Percentiles rank a stretch among this genome's conserved stretches.
Evolutionary conservation across 1,140 invertebrate species (phyloP).

Genomic region (Drosophila nigromelanica): DNA sequence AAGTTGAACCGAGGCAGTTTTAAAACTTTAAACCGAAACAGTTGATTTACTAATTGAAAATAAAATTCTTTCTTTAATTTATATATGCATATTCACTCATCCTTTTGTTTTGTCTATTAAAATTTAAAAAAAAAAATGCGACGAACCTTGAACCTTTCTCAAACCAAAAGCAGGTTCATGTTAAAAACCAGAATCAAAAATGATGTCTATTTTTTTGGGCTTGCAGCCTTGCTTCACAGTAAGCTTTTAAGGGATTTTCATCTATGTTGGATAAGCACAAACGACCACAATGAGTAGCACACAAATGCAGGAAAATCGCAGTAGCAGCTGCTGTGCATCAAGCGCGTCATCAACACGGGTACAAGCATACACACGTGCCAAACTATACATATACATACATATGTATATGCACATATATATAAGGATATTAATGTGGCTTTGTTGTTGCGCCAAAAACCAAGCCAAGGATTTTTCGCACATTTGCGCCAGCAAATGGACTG

Average conservation of each 20-base stretch:
- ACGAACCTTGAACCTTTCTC: too few species aligned
- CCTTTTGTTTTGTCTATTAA: too few species aligned
- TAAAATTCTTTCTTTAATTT: too few species aligned
- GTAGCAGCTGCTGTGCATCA: constrained; percentile 58
- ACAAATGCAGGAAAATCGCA: constrained; percentile 30
- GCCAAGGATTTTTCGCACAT: constrained; percentile 80
- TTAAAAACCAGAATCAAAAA: too few species aligned
- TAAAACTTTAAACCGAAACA: too few species aligned
- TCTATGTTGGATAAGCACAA: constrained; percentile 14
- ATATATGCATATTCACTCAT: too few species aligned
- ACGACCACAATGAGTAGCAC: constrained; percentile 31
- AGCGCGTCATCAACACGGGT: constrained; percentile 61
- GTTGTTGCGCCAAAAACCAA: constrained; percentile 79
- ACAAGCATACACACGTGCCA: constrained; percentile 29
- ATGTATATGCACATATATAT: constrained; percentile 1
- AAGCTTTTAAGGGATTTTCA: constrained; percentile 26
- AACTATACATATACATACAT: constrained; percentile 1
- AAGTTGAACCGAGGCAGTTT: too few species aligned
- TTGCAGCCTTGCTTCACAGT: too few species aligned
- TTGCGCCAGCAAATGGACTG: constrained; percentile 67
- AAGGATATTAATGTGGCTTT: constrained; percentile 53
- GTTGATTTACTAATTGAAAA: too few species aligned
- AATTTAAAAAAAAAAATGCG: too few species aligned
- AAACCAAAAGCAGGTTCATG: too few species aligned
- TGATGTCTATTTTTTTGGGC: too few species aligned